Conservation (phyloP, 37 sponge, comb jelly and placozoan species). For the Hormiphora californensis region DNA sequence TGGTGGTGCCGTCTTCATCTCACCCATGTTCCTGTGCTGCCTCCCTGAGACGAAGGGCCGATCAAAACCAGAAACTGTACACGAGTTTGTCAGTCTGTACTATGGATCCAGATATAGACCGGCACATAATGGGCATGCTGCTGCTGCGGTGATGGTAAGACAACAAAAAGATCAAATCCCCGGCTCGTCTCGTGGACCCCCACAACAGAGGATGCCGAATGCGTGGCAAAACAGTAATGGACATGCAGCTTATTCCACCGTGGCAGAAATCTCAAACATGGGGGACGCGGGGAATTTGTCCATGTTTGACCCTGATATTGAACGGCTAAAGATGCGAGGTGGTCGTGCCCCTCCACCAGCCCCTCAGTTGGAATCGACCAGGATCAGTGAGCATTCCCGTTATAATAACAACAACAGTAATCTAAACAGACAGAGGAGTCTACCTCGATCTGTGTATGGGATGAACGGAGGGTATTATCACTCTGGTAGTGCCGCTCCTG, state of each 20-base stretch:
- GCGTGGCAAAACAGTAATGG: neutral
- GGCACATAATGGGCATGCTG: neutral
- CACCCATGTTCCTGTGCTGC: neutral
- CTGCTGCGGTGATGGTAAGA: neutral
- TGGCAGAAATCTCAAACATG: neutral
- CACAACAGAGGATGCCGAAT: neutral
- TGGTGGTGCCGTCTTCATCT: neutral
- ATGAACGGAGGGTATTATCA: no score
- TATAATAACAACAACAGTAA: neutral
- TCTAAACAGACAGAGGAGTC: neutral
- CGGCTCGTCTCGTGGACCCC: neutral
- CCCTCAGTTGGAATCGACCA: neutral
- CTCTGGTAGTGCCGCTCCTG: no score
- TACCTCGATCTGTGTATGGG: no score
- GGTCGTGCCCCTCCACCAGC: no score
- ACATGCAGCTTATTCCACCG: neutral
- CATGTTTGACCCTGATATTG: neutral
- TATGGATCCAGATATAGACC: neutral
- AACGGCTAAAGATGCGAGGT: neutral
- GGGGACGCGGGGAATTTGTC: neutral
- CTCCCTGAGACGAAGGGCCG: neutral
- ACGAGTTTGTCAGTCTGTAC: neutral
- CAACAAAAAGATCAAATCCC: neutral
- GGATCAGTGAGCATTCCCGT: neutral
- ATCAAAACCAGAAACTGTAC: neutral